phyloP scores from a whole-genome alignment of 1,140 invertebrate genomes.

The Protaetia brevitarsis region DNA sequence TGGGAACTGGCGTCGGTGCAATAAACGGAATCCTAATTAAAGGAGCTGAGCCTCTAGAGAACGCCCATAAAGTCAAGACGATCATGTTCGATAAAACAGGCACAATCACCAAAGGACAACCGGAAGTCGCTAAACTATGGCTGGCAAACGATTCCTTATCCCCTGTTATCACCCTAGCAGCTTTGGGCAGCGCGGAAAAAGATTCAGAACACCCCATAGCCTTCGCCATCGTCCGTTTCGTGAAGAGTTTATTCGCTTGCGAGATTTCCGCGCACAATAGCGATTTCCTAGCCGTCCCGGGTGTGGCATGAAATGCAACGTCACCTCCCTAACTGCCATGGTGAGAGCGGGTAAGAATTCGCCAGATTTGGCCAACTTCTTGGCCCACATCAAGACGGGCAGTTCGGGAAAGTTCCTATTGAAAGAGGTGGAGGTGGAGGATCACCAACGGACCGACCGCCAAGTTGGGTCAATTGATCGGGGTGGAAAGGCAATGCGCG shows the following conservation, averaged over 20 bases:
- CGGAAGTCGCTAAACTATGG: conserved; percentile 44
- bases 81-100: conserved; percentile 99
- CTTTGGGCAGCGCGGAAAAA: conserved; percentile 85
- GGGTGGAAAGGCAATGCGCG: conserved; percentile 32
- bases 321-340: conserved; percentile 61
- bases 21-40: conserved; percentile 96
- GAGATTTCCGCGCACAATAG: conserved; percentile 66
- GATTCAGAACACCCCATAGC: conserved; percentile 98
- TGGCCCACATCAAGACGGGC: conserved; percentile 40
- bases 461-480: conserved; percentile 51
- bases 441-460: conserved; percentile 49
- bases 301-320: conserved; percentile 81
- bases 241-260: conserved; percentile 61
- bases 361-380: conserved; percentile 38
- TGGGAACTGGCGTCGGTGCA: conserved; percentile 95
- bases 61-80: conserved; percentile 92
- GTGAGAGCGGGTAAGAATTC: conserved; percentile 54
- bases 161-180: conserved; percentile 59
- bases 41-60: conserved; percentile 94
- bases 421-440: conserved; percentile 49
- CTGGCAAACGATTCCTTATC: conserved; percentile 33
- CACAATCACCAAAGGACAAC: conserved; percentile 85
- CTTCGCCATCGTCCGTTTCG: conserved; percentile 87
- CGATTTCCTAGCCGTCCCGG: conserved; percentile 87
- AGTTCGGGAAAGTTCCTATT: conserved; percentile 46